Percentiles rank a stretch among this genome's conserved stretches.
phyloP scores from a whole-genome alignment of 2,797 vertebrate genomes.

The Brachyrhaphis roseni region DNA sequence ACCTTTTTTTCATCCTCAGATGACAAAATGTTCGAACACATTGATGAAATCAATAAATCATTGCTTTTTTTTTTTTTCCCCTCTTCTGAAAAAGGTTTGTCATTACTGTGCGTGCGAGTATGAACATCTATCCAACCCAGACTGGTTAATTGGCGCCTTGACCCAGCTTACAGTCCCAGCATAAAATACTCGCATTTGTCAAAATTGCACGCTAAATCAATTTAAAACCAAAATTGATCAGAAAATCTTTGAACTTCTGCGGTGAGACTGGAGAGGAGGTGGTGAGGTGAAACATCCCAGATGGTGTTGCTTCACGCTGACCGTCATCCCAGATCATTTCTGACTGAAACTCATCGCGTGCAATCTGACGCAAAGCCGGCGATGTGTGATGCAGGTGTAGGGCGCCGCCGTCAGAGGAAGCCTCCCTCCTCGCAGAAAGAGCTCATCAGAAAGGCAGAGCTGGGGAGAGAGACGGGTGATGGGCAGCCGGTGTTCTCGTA shows the following conservation, averaged over 20 bases:
- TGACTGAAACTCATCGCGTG: slow-evolving; percentile 21
- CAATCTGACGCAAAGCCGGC: slow-evolving; percentile 43
- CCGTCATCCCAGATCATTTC: slow-evolving; percentile 32
- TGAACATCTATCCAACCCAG: slow-evolving; percentile 31
- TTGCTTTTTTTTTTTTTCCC: slow-evolving; percentile 34
- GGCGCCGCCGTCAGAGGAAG: slow-evolving; percentile 29
- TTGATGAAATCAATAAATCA: slow-evolving; percentile 63
- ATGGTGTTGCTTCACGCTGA: slow-evolving; percentile 47
- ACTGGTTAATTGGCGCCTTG: neutral
- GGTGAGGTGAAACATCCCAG: slow-evolving; percentile 28
- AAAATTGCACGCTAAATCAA: neutral
- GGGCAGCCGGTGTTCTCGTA: slow-evolving; percentile 31
- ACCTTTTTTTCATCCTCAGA: neutral
- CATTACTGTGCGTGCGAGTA: slow-evolving; percentile 18
- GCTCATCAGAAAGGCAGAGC: slow-evolving; percentile 13
- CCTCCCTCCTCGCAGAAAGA: slow-evolving; percentile 19
- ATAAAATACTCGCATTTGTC: neutral
- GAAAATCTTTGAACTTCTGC: neutral
- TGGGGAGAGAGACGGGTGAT: slow-evolving; percentile 19
- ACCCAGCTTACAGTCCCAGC: neutral
- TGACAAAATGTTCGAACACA: slow-evolving; percentile 30
- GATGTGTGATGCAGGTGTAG: slow-evolving; percentile 28
- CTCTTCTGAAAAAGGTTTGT: slow-evolving; percentile 37
- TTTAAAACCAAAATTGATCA: neutral
- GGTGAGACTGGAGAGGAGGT: slow-evolving; percentile 24